Percentiles rank a stretch among this genome's conserved stretches.
Evolutionary conservation across 2,888 invertebrate species (phyloP).

Genomic region (Pediacus dermestoides): DNA sequence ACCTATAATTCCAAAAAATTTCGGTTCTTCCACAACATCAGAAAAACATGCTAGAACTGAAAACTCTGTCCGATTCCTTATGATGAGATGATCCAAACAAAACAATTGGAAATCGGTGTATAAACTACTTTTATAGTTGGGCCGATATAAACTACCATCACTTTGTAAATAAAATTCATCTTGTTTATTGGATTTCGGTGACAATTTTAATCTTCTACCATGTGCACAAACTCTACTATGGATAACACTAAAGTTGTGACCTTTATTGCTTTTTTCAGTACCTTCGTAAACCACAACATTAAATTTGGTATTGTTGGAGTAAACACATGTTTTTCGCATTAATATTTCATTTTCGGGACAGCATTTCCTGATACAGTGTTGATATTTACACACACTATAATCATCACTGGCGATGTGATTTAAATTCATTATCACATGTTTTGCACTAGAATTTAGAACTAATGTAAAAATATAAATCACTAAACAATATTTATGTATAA

Average conservation of each 20-base stretch:
- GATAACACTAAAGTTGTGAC: conserved; percentile 20
- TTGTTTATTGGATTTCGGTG: conserved; percentile 8
- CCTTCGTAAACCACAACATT: conserved; percentile 21
- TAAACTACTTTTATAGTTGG: conserved; percentile 18
- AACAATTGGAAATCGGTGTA: conserved; percentile 6
- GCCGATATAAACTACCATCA: conserved; percentile 25
- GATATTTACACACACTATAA: conserved; percentile 13
- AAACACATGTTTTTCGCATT: conserved; percentile 17
- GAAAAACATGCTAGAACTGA: conserved; percentile 18
- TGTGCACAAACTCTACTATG: conserved; percentile 18
- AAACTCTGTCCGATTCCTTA: conserved; percentile 9
- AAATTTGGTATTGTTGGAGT: conserved; percentile 14
- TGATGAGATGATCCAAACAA: conserved; percentile 22
- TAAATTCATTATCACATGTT: conserved; percentile 5
- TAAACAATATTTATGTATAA: too few relatives aligned
- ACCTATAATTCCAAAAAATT: conserved; percentile 1
- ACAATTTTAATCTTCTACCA: conserved; percentile 16
- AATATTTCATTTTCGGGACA: conserved; percentile 25
- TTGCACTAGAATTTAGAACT: too few relatives aligned
- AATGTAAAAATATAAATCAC: too few relatives aligned
- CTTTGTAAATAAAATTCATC: conserved; percentile 25
- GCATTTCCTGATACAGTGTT: conserved; percentile 26
- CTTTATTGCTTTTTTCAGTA: conserved; percentile 14
- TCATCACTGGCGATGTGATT: conserved; percentile 19
- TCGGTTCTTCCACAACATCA: neutral